Evolutionary conservation across 2,113 vertebrate species (phyloP).

Genomic region (Lampris incognitus): DNA sequence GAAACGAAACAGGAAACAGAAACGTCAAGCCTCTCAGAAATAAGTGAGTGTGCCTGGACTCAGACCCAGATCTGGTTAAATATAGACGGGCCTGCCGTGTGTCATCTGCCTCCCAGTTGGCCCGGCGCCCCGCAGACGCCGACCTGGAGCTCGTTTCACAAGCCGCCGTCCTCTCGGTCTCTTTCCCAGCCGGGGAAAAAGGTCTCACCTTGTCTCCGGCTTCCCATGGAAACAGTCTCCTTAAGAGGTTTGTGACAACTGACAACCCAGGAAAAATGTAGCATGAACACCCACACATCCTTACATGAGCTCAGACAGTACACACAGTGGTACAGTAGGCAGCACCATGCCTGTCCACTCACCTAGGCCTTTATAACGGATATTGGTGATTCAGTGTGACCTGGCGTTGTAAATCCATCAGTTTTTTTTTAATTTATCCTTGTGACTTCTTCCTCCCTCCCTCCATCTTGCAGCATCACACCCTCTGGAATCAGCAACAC

Average conservation of each 20-base stretch:
- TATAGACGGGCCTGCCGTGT: constrained; percentile 27
- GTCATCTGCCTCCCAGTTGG: constrained; percentile 34
- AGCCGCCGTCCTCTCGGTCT: constrained; percentile 1
- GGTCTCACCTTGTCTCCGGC: neutral
- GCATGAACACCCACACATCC: neutral
- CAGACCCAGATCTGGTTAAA: constrained; percentile 39
- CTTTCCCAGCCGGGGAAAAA: constrained; percentile 11
- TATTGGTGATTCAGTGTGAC: too few species aligned
- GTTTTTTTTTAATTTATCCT: too few species aligned
- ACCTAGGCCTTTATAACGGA: neutral
- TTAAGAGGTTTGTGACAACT: constrained; percentile 1
- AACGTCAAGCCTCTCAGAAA: neutral
- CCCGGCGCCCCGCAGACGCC: constrained; percentile 1
- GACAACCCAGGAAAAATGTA: neutral
- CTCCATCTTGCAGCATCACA: too few species aligned
- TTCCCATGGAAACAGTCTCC: neutral
- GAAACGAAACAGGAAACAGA: neutral
- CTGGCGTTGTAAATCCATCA: too few species aligned
- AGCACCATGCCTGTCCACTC: neutral
- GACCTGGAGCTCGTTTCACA: neutral
- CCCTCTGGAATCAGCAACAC: too few species aligned
- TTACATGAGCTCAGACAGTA: neutral
- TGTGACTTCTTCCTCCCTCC: too few species aligned
- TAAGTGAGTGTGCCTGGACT: neutral
- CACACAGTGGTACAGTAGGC: neutral